These are phyloP conservation scores for Aleadryas rufinucha DNA, from an alignment of 2,113 vertebrate species.

Conservation along the genomic window DNA sequence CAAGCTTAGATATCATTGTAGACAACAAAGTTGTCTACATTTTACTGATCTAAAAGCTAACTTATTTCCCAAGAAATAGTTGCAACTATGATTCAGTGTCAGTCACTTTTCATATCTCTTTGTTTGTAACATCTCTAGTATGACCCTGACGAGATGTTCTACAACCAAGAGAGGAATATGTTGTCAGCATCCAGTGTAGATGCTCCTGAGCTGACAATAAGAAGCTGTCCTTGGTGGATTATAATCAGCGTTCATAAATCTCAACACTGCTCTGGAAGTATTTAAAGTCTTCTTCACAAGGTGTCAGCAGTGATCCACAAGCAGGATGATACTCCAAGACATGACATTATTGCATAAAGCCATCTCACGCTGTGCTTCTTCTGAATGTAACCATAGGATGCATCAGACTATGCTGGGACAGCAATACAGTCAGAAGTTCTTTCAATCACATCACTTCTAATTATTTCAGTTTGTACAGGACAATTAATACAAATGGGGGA, in stretches of 20 bases:
- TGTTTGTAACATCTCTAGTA: not conserved
- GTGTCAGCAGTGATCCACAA: not conserved
- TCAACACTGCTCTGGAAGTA: not conserved
- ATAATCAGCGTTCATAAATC: not conserved
- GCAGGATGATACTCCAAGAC: not conserved
- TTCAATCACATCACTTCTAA: not conserved
- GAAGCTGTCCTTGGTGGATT: not conserved
- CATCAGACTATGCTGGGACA: not conserved
- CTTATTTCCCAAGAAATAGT: not conserved
- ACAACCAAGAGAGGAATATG: not conserved
- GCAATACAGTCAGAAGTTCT: not conserved
- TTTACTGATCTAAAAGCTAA: not conserved
- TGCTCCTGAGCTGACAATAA: not conserved
- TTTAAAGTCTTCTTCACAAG: not conserved
- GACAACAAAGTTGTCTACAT: not conserved
- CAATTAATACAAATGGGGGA: not conserved
- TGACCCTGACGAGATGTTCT: not conserved
- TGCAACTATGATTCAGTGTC: not conserved
- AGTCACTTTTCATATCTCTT: not conserved
- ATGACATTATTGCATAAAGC: not conserved
- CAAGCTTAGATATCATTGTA: rapidly evolving
- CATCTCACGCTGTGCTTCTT: not conserved
- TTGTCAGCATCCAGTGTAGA: not conserved
- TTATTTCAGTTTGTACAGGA: not conserved
- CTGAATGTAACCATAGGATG: not conserved